Evolutionary conservation across 2,113 vertebrate genomes (phyloP).

Genomic region (Cephalophus harveyi): DNA sequence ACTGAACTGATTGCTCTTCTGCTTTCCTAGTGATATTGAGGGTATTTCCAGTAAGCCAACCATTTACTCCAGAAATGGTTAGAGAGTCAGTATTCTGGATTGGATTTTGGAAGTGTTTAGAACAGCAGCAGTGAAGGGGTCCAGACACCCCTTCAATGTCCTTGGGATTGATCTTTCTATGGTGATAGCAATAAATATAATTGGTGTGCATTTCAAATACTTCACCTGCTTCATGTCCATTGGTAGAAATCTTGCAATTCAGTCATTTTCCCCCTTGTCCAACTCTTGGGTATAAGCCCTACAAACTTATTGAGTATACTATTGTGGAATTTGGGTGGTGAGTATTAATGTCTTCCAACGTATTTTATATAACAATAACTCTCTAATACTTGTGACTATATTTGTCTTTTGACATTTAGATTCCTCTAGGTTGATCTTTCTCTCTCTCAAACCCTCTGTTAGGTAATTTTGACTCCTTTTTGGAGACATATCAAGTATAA

Average conservation of each 20-base stretch:
- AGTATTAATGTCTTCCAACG: not conserved
- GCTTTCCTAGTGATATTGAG: not conserved
- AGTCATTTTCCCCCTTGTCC: not conserved
- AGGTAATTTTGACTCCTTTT: not conserved
- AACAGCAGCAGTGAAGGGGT: not conserved
- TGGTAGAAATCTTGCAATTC: not conserved
- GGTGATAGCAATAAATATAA: not conserved
- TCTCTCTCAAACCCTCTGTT: not conserved
- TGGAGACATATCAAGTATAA: not conserved
- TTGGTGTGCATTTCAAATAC: not conserved
- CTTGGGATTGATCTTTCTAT: not conserved
- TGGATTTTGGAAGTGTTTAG: conserved; percentile 16
- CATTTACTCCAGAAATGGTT: not conserved
- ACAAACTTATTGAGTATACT: not conserved
- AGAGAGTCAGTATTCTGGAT: not conserved
- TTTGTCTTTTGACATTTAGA: not conserved
- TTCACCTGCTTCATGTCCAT: not conserved
- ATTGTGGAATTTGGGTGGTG: not conserved
- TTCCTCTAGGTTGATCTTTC: not conserved
- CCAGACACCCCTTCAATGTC: not conserved
- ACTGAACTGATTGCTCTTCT: not conserved
- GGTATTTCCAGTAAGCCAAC: not conserved
- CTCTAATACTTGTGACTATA: not conserved
- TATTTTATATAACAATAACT: not conserved
- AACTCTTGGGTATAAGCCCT: not conserved